Conservation (phyloP, 2,797 vertebrate species). For the Rhabdophis nuchalis region DNA sequence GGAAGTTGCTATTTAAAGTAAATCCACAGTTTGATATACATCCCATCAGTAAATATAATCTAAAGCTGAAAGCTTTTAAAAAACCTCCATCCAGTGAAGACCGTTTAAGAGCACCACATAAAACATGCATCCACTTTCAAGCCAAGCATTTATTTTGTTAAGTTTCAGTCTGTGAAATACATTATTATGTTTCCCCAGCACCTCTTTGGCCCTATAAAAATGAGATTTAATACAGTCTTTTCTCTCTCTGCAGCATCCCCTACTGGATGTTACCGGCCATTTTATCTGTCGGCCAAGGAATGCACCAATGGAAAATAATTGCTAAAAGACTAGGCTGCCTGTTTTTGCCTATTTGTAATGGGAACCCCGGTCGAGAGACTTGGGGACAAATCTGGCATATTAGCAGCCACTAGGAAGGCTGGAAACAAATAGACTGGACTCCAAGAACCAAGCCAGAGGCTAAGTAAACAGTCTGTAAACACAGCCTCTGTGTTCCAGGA, state of each 20-base stretch:
- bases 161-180: background rate
- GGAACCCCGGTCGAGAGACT: background rate
- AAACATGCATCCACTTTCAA: background rate
- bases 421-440: background rate
- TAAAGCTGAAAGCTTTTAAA: slow-evolving; percentile 3
- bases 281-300: background rate
- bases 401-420: background rate
- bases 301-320: background rate
- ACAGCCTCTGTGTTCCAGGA: background rate
- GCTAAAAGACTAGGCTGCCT: rapidly evolving
- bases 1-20: background rate
- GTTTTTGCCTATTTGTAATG: background rate
- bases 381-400: slow-evolving; percentile 25
- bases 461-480: slow-evolving; percentile 17
- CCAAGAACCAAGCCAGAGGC: background rate
- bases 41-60: slow-evolving; percentile 6
- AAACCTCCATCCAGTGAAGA: background rate
- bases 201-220: background rate
- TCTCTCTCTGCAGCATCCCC: background rate
- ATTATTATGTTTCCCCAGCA: background rate
- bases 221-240: background rate
- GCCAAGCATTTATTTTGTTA: background rate
- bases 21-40: slow-evolving; percentile 12
- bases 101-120: background rate
- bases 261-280: rapidly evolving